Evolutionary conservation across 2,888 invertebrate genomes (phyloP).

Genomic region (Schizotus pectinicornis): DNA sequence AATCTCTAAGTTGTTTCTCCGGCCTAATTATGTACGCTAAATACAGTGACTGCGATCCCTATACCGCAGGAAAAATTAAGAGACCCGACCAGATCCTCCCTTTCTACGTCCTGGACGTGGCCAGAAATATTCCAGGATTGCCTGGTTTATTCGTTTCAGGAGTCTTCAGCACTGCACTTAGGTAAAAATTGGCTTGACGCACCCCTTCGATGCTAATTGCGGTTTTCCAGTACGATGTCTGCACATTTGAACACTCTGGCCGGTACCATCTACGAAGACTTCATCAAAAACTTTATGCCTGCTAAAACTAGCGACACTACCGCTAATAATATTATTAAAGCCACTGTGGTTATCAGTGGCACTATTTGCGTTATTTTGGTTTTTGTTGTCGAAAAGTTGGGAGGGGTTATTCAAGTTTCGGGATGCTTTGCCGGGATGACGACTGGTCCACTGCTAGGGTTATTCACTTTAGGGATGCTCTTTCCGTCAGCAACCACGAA

Average conservation of each 20-base stretch:
- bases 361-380: conserved; percentile 75
- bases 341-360: conserved; percentile 61
- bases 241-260: conserved; percentile 66
- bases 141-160: conserved; percentile 77
- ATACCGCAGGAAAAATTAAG: conserved; percentile 62
- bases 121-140: conserved; percentile 69
- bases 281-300: conserved; percentile 63
- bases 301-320: conserved; percentile 59
- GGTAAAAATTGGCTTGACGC: conserved; percentile 47
- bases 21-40: conserved; percentile 65
- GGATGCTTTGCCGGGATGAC: conserved; percentile 69
- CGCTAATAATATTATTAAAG: conserved; percentile 67
- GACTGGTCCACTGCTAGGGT: conserved; percentile 69
- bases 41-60: conserved; percentile 70
- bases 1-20: conserved; percentile 9
- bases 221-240: conserved; percentile 64
- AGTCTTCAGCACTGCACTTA: conserved; percentile 74
- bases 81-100: conserved; percentile 66
- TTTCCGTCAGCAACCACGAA: conserved; percentile 68
- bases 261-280: conserved; percentile 69
- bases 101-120: conserved; percentile 71
- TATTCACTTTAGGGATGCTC: conserved; percentile 72
- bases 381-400: conserved; percentile 67
- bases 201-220: neutral
- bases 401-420: conserved; percentile 70